A percentile compares a stretch with the other conserved stretches of the same genome.
phyloP scores from a whole-genome alignment of 1,140 invertebrate species.

The Pissodes strobi region DNA sequence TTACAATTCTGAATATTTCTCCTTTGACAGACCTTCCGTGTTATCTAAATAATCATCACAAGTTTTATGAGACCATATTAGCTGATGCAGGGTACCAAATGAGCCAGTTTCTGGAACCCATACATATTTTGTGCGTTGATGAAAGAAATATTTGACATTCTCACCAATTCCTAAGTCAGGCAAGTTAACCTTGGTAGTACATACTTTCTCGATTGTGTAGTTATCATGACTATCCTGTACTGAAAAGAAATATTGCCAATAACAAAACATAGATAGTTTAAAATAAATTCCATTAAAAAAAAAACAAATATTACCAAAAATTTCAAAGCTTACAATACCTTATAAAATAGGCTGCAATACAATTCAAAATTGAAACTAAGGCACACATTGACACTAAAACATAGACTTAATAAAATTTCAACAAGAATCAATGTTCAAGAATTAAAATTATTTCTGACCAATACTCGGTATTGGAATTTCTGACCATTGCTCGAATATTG shows the following conservation, averaged over 20 bases:
- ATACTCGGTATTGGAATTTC: no score
- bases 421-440: no score
- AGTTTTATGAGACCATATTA: slow-evolving; percentile 58
- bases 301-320: background rate
- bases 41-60: slow-evolving; percentile 59
- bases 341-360: no score
- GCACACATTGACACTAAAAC: no score
- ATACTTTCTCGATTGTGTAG: slow-evolving; percentile 55
- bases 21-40: slow-evolving; percentile 58
- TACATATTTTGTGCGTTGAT: slow-evolving; percentile 61
- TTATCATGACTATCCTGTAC: slow-evolving; percentile 58
- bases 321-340: background rate
- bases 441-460: no score
- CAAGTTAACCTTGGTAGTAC: slow-evolving; percentile 57
- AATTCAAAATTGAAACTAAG: background rate
- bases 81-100: slow-evolving; percentile 59
- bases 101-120: slow-evolving; percentile 58
- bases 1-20: slow-evolving; percentile 53
- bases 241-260: slow-evolving; percentile 48
- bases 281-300: background rate
- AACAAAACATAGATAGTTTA: background rate
- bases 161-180: slow-evolving; percentile 55
- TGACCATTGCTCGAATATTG: no score
- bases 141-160: slow-evolving; percentile 59
- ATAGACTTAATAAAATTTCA: no score